Percentiles rank a stretch among this genome's conserved stretches.
Conservation (phyloP, 2,888 invertebrate species). For the Drosophila histrio region DNA sequence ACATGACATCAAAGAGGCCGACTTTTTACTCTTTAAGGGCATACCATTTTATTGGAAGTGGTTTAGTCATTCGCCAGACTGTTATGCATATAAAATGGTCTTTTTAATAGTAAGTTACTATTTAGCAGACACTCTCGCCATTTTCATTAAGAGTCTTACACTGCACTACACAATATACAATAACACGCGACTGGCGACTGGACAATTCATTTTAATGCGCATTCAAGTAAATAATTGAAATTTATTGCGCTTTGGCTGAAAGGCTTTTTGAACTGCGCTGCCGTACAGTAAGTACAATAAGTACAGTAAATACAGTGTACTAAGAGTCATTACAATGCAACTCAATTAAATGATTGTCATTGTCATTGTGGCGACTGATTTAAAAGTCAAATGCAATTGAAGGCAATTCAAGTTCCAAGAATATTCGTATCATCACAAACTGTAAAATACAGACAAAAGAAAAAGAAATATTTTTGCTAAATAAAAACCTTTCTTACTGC, state of each 20-base stretch:
- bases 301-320: conserved; percentile 17
- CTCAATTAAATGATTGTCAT: conserved; percentile 65
- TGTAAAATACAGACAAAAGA: not conserved
- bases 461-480: too few species aligned
- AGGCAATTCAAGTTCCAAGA: conserved; percentile 43
- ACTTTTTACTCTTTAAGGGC: not conserved
- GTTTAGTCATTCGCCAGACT: not conserved
- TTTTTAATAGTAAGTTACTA: conserved; percentile 13
- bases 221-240: conserved; percentile 73
- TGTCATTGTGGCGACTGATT: conserved; percentile 47
- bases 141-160: conserved; percentile 27
- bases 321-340: conserved; percentile 46
- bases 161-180: conserved; percentile 21
- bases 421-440: conserved; percentile 9
- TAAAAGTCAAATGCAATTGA: conserved; percentile 52
- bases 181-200: conserved; percentile 5
- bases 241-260: conserved; percentile 55
- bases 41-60: not conserved
- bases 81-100: not conserved
- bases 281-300: conserved; percentile 1
- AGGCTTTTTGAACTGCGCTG: conserved; percentile 15
- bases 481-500: too few species aligned
- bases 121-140: conserved; percentile 13
- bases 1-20: not conserved
- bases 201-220: conserved; percentile 60